Evolutionary conservation across 2,888 invertebrate species (phyloP).

Genomic region (Griposia aprilina): DNA sequence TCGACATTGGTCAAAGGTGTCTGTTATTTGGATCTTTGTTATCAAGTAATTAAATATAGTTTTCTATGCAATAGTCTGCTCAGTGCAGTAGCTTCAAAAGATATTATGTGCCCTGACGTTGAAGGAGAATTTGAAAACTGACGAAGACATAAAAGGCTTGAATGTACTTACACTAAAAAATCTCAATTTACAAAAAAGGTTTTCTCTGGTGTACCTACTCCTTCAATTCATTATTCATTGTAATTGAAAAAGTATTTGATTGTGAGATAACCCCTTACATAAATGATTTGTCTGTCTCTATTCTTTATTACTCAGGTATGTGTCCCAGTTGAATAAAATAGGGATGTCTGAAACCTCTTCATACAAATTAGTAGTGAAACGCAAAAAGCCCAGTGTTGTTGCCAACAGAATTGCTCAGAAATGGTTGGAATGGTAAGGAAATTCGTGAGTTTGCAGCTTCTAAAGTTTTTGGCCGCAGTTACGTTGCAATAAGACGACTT

Average conservation of each 20-base stretch:
- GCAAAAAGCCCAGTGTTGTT: conserved; percentile 49
- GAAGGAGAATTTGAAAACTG: neutral
- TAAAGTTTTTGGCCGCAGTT: conserved; percentile 54
- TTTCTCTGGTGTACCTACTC: conserved; percentile 2
- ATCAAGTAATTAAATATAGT: neutral
- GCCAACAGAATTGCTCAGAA: conserved; percentile 57
- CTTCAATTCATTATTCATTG: neutral
- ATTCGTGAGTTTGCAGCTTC: conserved; percentile 36
- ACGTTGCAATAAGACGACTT: conserved; percentile 53
- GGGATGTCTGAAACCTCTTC: neutral
- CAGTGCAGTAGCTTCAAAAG: neutral
- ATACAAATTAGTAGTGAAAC: conserved; percentile 34
- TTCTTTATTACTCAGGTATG: neutral
- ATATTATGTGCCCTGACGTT: neutral
- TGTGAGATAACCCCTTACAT: neutral
- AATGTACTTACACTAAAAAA: neutral
- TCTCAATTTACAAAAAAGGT: neutral
- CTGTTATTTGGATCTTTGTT: neutral
- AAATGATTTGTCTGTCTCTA: neutral
- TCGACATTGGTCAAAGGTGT: neutral
- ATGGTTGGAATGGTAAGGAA: conserved; percentile 16
- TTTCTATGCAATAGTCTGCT: neutral
- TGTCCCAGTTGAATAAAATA: neutral
- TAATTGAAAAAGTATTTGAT: conserved; percentile 17
- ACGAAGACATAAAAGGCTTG: neutral